phyloP scores from a whole-genome alignment of 37 sponge, comb jelly and placozoan species.

The Tethya wilhelma region DNA sequence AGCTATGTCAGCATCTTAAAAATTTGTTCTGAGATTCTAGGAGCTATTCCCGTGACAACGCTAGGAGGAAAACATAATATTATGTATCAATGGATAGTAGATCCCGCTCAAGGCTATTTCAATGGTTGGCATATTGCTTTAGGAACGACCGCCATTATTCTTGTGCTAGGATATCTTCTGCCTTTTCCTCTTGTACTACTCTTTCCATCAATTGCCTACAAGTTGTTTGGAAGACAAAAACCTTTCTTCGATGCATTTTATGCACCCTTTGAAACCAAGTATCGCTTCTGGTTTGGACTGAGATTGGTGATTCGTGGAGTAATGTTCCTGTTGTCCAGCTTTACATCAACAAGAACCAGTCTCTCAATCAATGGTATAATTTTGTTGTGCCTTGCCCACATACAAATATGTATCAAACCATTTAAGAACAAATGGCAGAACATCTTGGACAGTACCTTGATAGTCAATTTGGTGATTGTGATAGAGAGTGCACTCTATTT shows the following conservation, averaged over 20 bases:
- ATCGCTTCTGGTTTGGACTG: conserved; percentile 30
- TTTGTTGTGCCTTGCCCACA: neutral
- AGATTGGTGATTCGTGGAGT: neutral
- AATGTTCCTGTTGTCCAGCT: neutral
- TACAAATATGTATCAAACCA: neutral
- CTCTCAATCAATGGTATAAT: neutral
- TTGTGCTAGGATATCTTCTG: conserved; percentile 19
- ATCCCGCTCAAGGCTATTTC: conserved; percentile 34
- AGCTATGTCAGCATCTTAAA: conserved; percentile 18
- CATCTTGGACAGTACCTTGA: conserved; percentile 2
- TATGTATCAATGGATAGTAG: conserved; percentile 32
- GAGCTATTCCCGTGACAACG: neutral
- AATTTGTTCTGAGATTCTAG: conserved; percentile 22
- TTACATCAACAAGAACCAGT: no score
- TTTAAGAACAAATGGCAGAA: conserved; percentile 18
- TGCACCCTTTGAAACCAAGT: conserved; percentile 29
- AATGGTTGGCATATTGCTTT: conserved; percentile 6
- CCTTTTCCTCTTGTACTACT: conserved; percentile 12
- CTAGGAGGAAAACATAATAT: neutral
- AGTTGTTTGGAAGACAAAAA: conserved; percentile 12
- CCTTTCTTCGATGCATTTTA: conserved; percentile 35
- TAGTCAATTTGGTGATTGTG: neutral
- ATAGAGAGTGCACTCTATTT: no score
- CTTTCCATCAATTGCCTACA: neutral
- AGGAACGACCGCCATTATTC: neutral